Evolutionary conservation across 2,888 invertebrate genomes (phyloP).

Genomic region (Spilarctia lutea): DNA sequence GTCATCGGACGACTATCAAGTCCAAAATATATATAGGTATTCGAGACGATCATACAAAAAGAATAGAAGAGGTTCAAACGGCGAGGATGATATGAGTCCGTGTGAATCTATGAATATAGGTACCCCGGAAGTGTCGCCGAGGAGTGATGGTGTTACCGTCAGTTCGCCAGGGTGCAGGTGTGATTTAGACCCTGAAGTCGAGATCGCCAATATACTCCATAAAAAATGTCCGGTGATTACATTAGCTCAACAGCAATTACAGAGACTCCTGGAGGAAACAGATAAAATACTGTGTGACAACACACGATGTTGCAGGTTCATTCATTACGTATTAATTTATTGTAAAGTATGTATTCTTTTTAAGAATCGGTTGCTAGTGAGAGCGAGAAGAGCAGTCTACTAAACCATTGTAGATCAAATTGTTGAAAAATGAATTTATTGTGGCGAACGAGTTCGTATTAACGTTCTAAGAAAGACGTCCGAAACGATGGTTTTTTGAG

Average conservation of each 20-base stretch:
- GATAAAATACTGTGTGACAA: conserved; percentile 72
- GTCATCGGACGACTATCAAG: conserved; percentile 74
- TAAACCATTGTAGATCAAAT: no score
- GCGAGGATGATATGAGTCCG: conserved; percentile 56
- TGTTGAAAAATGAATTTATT: no score
- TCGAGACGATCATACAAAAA: conserved; percentile 75
- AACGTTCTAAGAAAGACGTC: no score
- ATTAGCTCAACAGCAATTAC: conserved; percentile 75
- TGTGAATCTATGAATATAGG: conserved; percentile 59
- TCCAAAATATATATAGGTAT: conserved; percentile 75
- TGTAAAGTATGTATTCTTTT: background rate
- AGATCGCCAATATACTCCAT: conserved; percentile 75
- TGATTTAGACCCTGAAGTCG: conserved; percentile 68
- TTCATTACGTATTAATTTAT: conserved; percentile 2
- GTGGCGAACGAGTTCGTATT: no score
- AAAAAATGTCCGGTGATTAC: conserved; percentile 79
- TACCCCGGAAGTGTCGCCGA: conserved; percentile 57
- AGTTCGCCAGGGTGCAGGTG: conserved; percentile 63
- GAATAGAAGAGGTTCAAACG: conserved; percentile 55
- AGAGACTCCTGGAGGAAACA: conserved; percentile 73
- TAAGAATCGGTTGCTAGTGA: no score
- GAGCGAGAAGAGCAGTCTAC: no score
- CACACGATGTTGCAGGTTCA: conserved; percentile 70
- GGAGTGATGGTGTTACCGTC: conserved; percentile 49
- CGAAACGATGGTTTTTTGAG: no score